A percentile compares a stretch with the other conserved stretches of the same genome.
Evolutionary conservation across 2,888 invertebrate genomes (phyloP).

Genomic region (Philhelius pedissequus): DNA sequence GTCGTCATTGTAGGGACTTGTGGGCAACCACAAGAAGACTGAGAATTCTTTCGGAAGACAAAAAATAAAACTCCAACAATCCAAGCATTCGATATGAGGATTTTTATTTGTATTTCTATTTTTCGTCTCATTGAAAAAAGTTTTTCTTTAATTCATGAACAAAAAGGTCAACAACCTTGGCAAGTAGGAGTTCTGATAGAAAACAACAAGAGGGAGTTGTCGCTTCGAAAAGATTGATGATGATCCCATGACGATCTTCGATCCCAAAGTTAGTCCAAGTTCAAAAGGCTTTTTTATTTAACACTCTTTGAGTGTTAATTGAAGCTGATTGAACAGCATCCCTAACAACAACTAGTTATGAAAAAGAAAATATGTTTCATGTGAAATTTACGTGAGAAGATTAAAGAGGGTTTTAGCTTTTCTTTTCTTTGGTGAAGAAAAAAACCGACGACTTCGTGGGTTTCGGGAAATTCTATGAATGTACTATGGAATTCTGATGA

Average conservation of each 20-base stretch:
- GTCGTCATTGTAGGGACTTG: slow-evolving; percentile 4
- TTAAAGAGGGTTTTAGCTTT: slow-evolving; percentile 15
- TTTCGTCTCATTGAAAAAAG: neutral
- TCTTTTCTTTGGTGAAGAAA: neutral
- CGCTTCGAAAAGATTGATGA: slow-evolving; percentile 43
- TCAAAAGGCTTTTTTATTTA: slow-evolving; percentile 57
- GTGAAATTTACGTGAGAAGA: slow-evolving; percentile 7
- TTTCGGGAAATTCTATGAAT: slow-evolving; percentile 22
- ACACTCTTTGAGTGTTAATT: slow-evolving; percentile 64
- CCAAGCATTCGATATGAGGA: slow-evolving; percentile 17
- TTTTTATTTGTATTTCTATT: neutral
- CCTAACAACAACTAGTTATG: slow-evolving; percentile 51
- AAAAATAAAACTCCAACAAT: slow-evolving; percentile 23
- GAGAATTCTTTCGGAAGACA: slow-evolving; percentile 25
- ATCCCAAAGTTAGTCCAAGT: slow-evolving; percentile 56
- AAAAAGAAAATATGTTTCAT: slow-evolving; percentile 15
- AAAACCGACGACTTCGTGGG: neutral
- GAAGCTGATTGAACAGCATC: slow-evolving; percentile 63
- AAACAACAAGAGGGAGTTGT: slow-evolving; percentile 13
- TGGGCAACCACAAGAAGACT: slow-evolving; percentile 9
- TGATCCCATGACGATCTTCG: slow-evolving; percentile 54
- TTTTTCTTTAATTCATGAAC: slow-evolving; percentile 23
- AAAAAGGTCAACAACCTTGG: slow-evolving; percentile 57
- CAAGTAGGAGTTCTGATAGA: neutral
- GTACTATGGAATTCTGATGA: slow-evolving; percentile 27